Base-by-base conservation (phyloP, 2,797 vertebrate genomes). In the Limnodromus scolopaceus region DNA sequence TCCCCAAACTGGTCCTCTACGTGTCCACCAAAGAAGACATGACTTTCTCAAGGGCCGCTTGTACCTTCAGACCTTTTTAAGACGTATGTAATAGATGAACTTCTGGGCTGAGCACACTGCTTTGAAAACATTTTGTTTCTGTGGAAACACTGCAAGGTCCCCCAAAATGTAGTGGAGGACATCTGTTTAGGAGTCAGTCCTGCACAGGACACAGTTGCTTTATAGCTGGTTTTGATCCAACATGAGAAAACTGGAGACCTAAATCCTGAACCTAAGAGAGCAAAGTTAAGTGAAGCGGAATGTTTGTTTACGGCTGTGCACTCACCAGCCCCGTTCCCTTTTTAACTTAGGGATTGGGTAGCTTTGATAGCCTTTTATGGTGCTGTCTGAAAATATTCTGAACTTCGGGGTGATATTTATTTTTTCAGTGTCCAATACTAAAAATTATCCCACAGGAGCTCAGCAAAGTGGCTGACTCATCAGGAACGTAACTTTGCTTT, bases 331-430 rank as follows among this genome's bases (percentile, higher is more conserved):
- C 38, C 0, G 1, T 89, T 97, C 92, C 84, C 65, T 91, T 93
- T 70, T 91, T 96, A 95, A 94, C 71, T 95, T 95, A 89, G 69
- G 75, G 92, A 87, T 30, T 69, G 94, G 65, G 85, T 92, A 81
- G 85, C 45, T 93, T 87, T 58, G 36, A 90, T 89, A 92, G 75
- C 96, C 96, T 97, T 97, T 97, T 97, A 97, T 97, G 96, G 96
- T 85, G 36, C 61, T 96, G 87, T 96, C 92, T 95, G 78, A 94
- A 97, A 93, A 96, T 94, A 90, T 78, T 92, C 86, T 96, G 95
- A 96, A 96, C 87, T 95, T 96, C 57, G 87, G 88, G 89, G 96
- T 76, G 95, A 91, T 82, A 95, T 92, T 91, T 94, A 83, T 93
- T 91, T 94, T 94, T 93, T 84, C 91, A 93, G 70, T 80, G 84